Evolutionary conservation across 2,113 vertebrate genomes (phyloP), one percentile per base, ranked within the genome.

Genomic region (Megaleporinus macrocephalus): DNA sequence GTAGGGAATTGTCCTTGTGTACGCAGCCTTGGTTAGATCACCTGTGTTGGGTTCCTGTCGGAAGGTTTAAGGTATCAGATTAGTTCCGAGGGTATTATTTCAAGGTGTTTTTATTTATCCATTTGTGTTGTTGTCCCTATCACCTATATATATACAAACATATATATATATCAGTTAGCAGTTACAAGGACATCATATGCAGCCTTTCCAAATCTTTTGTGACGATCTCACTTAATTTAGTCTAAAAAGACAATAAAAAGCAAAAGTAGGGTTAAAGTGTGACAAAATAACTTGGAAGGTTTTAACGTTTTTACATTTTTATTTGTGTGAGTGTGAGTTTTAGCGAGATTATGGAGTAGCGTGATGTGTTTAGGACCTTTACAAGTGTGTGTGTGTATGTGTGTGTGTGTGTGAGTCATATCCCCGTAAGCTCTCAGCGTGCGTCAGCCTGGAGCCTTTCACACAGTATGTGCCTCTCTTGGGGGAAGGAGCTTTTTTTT

Each of bases 381-480:
- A 47, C 78, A 51, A 83, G 71, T 74, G 82, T 80, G 76, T 83
- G 80, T 80, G 80, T 85, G 27, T 68, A 74, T 87, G 73, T 68
- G 86, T 83, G 78, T 88, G 87, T 87, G 87, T 87, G 90, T 88
- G 85, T 88, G 88, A 90, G 85, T 90, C 91, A 76, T 90, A 89
- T 87, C 65, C 90, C 91, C 87, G 41, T 87, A 90, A 92, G 90
- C 90, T 91, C 91, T 93, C 92, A 92, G 91, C 69, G 29, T 73
- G 59, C 70, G 10, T 61, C 57, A 61, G 57, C 57, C 89, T 87
- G 47, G 81, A 89, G 84, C 89, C 88, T 93, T 92, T 87, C 85
- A 92, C 90, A 92, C 91, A 81, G 85, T 55, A 90, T 87, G 92
- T 92, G 92, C 92, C 91, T 93, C 88, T 90, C 88, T 86, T 79